phyloP scores from a whole-genome alignment of 1,140 invertebrate genomes.

The Drosophila chauvacae region DNA sequence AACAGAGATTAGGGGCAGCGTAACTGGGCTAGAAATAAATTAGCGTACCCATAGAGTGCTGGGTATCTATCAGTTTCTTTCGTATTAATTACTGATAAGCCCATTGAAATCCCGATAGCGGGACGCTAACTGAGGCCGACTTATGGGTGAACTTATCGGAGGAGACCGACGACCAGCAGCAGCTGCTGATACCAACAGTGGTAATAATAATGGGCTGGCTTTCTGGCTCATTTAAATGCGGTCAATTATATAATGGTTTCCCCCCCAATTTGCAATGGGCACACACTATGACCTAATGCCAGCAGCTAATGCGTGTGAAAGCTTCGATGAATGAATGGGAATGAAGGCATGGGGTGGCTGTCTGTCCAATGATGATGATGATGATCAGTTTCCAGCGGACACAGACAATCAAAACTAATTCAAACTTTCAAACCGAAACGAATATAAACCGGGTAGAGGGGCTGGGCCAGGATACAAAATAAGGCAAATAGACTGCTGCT shows the following conservation, averaged over 20 bases:
- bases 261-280: background rate
- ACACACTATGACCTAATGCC: constrained; percentile 5
- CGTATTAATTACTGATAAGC: constrained; percentile 40
- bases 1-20: constrained; percentile 13
- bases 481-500: background rate
- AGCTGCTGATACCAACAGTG: constrained; percentile 32
- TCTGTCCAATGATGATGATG: constrained; percentile 32
- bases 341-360: constrained; percentile 3
- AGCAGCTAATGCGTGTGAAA: constrained; percentile 16
- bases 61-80: constrained; percentile 4
- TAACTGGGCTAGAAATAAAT: constrained; percentile 22
- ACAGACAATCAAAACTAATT: constrained; percentile 31
- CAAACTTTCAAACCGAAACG: constrained; percentile 29
- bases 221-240: constrained; percentile 49
- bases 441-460: constrained; percentile 19
- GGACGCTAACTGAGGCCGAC: background rate
- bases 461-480: too few relatives aligned
- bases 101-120: constrained; percentile 24
- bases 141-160: constrained; percentile 2
- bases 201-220: background rate
- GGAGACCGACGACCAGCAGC: background rate
- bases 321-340: constrained; percentile 16
- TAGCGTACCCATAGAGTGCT: background rate
- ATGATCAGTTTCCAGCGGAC: constrained; percentile 60
- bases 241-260: constrained; percentile 67